Base-by-base conservation (phyloP, 2,888 invertebrate genomes). In the Drepana falcataria region DNA sequence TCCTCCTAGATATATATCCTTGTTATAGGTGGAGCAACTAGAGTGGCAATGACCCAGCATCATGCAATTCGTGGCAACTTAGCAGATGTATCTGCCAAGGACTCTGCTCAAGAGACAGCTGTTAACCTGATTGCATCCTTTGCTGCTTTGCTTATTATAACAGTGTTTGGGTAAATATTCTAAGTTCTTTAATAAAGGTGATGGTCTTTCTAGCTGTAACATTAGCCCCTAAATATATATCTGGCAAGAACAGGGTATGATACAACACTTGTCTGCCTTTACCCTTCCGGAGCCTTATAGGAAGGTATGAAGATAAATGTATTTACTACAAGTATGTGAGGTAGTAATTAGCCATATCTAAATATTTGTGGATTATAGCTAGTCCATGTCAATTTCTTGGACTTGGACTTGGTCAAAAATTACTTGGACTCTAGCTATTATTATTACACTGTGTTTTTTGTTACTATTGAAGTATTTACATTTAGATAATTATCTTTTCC, bases 71-170 rank as follows among this genome's bases (percentile, higher is more conserved):
- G 94, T 61, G 96, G 96, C 61, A 99, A 99, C 84, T 93, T 98
- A 87, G 98, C 97, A 0, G 99, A 99, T 86, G 97, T 96, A 4
- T 93, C 96, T 0, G 97, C 98, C 0, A 99, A 99, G 87, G 99
- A 99, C 80, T 96, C 97, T 4, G 98, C 98, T 59, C 99, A 99
- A 90, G 99, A 99, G 83, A 99, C 98, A 0, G 94, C 97, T 63
- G 98, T 99, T 9, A 99, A 99, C 88, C 91, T 99, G 49, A 82
- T 96, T 47, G 98, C 96, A 6, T 95, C 98, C 6, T 77, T 98
- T 52, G 81, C 94, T 54, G 97, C 97, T 54, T 92, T 98, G 51
- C 83, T 95, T 48, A 83, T 98, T 53, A 90, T 98, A 48, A 94
- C 95, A 4, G 4, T 69, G 89, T 62, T 93, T 95, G 65, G 93